phyloP scores from a whole-genome alignment of 2,888 invertebrate genomes.

The Alsophila aescularia region DNA sequence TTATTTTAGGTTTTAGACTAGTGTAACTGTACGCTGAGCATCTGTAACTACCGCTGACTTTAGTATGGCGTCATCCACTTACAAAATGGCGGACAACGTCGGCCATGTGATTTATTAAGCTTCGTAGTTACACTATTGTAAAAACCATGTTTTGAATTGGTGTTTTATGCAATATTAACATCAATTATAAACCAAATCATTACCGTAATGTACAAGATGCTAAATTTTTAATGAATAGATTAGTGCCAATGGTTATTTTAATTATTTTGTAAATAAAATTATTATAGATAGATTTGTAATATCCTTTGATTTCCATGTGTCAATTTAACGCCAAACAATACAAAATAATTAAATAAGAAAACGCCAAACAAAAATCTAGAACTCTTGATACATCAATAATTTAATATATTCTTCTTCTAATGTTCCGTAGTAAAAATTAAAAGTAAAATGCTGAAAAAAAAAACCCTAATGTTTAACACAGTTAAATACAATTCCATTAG shows the following conservation, averaged over 20 bases:
- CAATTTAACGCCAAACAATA: neutral
- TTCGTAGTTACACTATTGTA: slow-evolving; percentile 11
- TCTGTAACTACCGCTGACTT: neutral
- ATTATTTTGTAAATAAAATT: slow-evolving; percentile 47
- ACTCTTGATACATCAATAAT: too few species aligned
- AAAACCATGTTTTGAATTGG: slow-evolving; percentile 20
- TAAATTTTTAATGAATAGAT: slow-evolving; percentile 54
- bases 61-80: neutral
- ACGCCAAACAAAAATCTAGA: too few species aligned
- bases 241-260: slow-evolving; percentile 74
- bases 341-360: too few species aligned
- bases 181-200: slow-evolving; percentile 70
- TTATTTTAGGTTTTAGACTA: slow-evolving; percentile 42
- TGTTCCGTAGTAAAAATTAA: too few species aligned
- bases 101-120: neutral
- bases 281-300: neutral
- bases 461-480: neutral
- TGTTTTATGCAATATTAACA: slow-evolving; percentile 21
- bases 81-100: neutral
- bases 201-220: slow-evolving; percentile 79
- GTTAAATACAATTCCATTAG: neutral
- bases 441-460: too few species aligned
- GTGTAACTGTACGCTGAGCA: neutral
- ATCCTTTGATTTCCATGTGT: neutral
- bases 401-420: too few species aligned